Percentiles rank a stretch among this genome's conserved stretches.
Evolutionary conservation across 2,113 vertebrate genomes (phyloP).

Genomic region (Toxotes chatareus): DNA sequence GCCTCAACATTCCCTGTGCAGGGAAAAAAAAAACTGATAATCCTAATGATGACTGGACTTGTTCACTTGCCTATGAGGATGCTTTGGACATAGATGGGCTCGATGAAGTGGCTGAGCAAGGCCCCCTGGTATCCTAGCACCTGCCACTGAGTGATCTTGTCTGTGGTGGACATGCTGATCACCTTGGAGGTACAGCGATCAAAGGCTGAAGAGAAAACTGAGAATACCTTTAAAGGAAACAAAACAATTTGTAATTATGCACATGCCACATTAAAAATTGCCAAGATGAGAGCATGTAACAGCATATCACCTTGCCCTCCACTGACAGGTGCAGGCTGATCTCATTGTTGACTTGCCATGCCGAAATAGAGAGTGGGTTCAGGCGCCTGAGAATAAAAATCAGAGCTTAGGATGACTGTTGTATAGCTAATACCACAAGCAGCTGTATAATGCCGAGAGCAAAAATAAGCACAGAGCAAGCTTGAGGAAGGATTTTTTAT

Average conservation of each 20-base stretch:
- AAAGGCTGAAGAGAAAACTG: conserved; percentile 84
- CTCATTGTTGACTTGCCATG: conserved; percentile 89
- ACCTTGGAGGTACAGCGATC: conserved; percentile 76
- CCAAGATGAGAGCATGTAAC: background rate
- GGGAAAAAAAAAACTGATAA: background rate
- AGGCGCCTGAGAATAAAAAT: conserved; percentile 81
- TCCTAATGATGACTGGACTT: background rate
- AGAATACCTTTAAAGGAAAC: conserved; percentile 79
- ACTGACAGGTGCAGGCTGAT: conserved; percentile 90
- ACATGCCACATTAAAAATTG: background rate
- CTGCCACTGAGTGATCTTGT: conserved; percentile 95
- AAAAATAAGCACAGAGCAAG: background rate
- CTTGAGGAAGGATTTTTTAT: background rate
- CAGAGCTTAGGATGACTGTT: background rate
- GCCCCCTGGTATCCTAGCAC: conserved; percentile 95
- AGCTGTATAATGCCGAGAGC: background rate
- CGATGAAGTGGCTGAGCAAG: conserved; percentile 93
- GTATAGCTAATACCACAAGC: no score
- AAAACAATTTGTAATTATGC: background rate
- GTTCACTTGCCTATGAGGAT: conserved; percentile 89
- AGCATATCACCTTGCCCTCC: conserved; percentile 86
- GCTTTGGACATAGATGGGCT: conserved; percentile 91
- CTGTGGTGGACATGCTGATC: conserved; percentile 92
- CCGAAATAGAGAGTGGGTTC: conserved; percentile 87
- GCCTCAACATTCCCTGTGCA: background rate